These are phyloP conservation scores for Margarornis squamiger DNA, from an alignment of 2,797 vertebrate species.

Conservation along the genomic window DNA sequence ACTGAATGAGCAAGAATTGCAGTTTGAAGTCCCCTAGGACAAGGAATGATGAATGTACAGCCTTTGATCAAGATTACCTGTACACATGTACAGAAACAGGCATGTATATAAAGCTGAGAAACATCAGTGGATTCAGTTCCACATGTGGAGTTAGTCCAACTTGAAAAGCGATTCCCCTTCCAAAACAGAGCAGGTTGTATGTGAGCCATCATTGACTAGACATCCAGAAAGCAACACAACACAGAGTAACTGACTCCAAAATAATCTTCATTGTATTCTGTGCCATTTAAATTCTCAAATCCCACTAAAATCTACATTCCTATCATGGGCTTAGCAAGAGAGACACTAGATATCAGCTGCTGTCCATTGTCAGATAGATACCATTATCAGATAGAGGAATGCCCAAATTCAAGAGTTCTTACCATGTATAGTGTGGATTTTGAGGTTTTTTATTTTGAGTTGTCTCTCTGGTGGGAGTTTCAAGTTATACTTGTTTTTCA, in stretches of 20 bases:
- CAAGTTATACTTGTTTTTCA: slow-evolving; percentile 87
- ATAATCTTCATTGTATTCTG: neutral
- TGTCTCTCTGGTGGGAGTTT: slow-evolving; percentile 83
- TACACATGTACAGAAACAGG: neutral
- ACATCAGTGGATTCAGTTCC: neutral
- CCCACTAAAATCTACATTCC: neutral
- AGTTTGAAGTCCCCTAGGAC: neutral
- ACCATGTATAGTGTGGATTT: slow-evolving; percentile 90
- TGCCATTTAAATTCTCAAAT: neutral
- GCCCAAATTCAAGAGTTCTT: slow-evolving; percentile 49
- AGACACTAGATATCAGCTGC: neutral
- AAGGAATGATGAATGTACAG: neutral
- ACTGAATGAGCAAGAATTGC: neutral
- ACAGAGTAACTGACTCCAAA: neutral
- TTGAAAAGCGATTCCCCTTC: neutral
- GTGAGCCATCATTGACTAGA: neutral
- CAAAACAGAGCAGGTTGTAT: neutral
- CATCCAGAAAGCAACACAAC: neutral
- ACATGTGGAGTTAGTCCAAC: neutral
- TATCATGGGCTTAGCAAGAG: neutral
- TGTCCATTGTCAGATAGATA: neutral
- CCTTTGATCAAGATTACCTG: neutral
- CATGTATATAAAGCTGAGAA: neutral
- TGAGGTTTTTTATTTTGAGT: slow-evolving; percentile 85
- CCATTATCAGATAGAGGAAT: neutral